Evolutionary conservation across 2,888 invertebrate species (phyloP), one percentile per base, ranked within the genome.

Genomic region (Abrostola tripartita): DNA sequence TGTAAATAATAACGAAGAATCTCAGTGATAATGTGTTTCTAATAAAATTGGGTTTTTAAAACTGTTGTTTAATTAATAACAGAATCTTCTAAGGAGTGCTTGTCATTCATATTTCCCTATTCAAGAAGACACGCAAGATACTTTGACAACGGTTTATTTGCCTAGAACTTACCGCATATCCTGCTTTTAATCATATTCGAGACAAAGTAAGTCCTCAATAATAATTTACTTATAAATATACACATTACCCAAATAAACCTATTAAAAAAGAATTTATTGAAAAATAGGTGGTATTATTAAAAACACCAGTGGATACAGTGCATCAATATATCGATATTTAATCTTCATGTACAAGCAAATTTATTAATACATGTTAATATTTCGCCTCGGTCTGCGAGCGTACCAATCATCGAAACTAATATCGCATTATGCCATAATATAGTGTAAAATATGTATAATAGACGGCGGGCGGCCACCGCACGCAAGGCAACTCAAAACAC

Each of bases 281-380:
- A 88, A 88, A 90, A 89, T 86, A 90, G 93, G 92, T 91, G 92
- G 92, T 88, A 90, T 88, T 89, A 90, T 92, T 92, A 93, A 94
- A 94, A 94, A 93, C 92, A 92, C 92, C 93, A 92, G 90, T 86
- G 86, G 87, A 85, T 93, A 95, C 95, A 96, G 96, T 96, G 96
- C 96, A 96, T 96, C 96, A 96, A 96, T 96, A 96, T 96, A 96
- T 95, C 79, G 95, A 96, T 96, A 96, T 96, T 95, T 96, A 96
- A 96, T 96, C 95, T 96, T 96, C 96, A 96, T 96, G 95, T 96
- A 96, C 96, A 96, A 96, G 96, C 96, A 96, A 96, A 92, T 96
- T 95, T 95, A 95, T 95, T 95, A 96, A 92, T 94, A 94, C 94
- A 93, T 92, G 89, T 92, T 85, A 86, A 90, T 90, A 89, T 87